Base-by-base conservation (phyloP, 2,797 vertebrate genomes). In the Chelon labrosus region DNA sequence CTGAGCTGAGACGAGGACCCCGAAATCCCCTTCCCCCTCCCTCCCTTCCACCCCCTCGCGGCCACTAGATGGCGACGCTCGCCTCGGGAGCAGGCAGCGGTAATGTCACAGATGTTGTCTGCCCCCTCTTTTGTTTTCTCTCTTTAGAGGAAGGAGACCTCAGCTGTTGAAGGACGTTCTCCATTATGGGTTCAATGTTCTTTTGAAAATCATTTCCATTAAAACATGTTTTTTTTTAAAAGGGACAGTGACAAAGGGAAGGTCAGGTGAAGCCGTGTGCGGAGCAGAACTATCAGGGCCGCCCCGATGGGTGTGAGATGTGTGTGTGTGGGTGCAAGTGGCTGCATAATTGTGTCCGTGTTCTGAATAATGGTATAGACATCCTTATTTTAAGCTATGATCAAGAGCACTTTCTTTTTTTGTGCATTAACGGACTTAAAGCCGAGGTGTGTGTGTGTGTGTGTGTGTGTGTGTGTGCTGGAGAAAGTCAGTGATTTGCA, bases 181-280 rank as follows among this genome's bases (percentile, higher is more conserved):
- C 93, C 89, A 95, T 95, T 95, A 95, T 95, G 91, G 93, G 90
- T 91, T 94, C 92, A 94, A 90, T 95, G 93, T 94, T 95, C 94
- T 95, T 94, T 94, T 94, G 90, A 94, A 94, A 95, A 95, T 95
- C 86, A 94, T 94, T 95, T 95, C 93, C 93, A 95, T 95, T 95
- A 95, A 94, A 94, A 93, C 88, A 90, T 92, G 92, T 91, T 93
- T 93, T 93, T 93, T 31, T 92, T 88, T 89, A 85, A 92, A 93
- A 92, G 92, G 91, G 88, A 94, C 84, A 86, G 87, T 88, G 87
- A 94, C 92, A 94, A 95, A 94, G 77, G 91, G 94, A 94, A 94
- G 94, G 94, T 95, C 94, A 95, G 94, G 92, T 91, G 93, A 92
- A 93, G 93, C 90, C 87, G 91, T 85, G 91, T 88, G 86, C 77